A percentile compares a stretch with the other conserved stretches of the same genome.
Conservation (phyloP, 2,888 invertebrate genomes). For the Ochropleura plecta region DNA sequence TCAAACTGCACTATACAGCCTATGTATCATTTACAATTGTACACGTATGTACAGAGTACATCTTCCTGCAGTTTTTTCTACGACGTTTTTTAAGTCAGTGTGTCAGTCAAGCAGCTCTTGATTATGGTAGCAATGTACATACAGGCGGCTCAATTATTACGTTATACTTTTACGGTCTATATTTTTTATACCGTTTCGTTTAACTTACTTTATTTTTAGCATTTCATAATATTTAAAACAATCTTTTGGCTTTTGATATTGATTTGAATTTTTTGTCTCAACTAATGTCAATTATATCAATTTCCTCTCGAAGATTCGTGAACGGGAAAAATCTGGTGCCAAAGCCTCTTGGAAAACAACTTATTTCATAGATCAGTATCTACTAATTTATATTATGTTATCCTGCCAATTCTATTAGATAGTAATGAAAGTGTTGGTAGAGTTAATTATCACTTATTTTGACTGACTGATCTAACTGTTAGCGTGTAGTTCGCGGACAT, state of each 20-base stretch:
- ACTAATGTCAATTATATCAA: not conserved
- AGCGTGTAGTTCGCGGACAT: constrained; percentile 44
- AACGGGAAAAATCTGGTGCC: constrained; percentile 11
- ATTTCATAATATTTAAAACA: constrained; percentile 7
- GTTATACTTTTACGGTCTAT: constrained; percentile 11
- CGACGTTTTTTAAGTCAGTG: constrained; percentile 45
- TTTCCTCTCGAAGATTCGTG: not conserved
- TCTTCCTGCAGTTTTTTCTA: constrained; percentile 49
- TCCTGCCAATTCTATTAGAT: constrained; percentile 8
- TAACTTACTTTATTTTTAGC: not conserved
- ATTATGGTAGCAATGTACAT: constrained; percentile 13
- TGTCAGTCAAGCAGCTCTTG: constrained; percentile 46
- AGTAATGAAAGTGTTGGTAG: constrained; percentile 38
- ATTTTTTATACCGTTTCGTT: not conserved
- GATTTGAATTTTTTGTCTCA: not conserved
- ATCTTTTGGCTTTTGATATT: not conserved
- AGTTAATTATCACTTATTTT: constrained; percentile 51
- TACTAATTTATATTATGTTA: constrained; percentile 34
- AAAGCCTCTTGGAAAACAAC: constrained; percentile 6
- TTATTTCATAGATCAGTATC: constrained; percentile 18
- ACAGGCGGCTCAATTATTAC: constrained; percentile 11
- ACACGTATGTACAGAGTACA: constrained; percentile 34
- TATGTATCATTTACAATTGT: constrained; percentile 46
- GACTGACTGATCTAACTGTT: constrained; percentile 43
- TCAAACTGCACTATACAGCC: constrained; percentile 48